Evolutionary conservation across 2,797 vertebrate genomes (phyloP).

Genomic region (Mus minutoides): DNA sequence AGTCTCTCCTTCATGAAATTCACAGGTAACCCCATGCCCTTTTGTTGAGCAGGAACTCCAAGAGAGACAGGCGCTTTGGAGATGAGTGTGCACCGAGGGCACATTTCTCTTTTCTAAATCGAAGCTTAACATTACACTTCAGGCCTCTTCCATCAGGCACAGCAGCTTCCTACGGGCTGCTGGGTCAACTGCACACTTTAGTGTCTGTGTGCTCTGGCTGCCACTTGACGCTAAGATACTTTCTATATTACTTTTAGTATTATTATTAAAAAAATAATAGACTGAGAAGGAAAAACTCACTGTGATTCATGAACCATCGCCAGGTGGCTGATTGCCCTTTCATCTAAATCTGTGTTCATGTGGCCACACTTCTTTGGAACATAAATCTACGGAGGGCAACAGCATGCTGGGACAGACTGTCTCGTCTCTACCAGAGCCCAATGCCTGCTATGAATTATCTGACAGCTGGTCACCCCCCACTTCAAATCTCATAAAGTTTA

Average conservation of each 20-base stretch:
- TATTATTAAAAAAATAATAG: slow-evolving; percentile 63
- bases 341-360: slow-evolving; percentile 79
- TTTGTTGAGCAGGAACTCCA: slow-evolving; percentile 51
- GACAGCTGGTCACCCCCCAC: slow-evolving; percentile 69
- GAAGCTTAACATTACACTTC: background rate
- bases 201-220: background rate
- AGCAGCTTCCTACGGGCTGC: background rate
- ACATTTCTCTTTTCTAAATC: slow-evolving; percentile 64
- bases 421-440: slow-evolving; percentile 67
- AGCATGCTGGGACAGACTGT: slow-evolving; percentile 75
- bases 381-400: slow-evolving; percentile 76
- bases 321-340: slow-evolving; percentile 78
- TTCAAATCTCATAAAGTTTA: slow-evolving; percentile 65
- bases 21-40: background rate
- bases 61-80: slow-evolving; percentile 27
- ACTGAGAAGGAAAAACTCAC: slow-evolving; percentile 66
- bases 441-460: slow-evolving; percentile 55
- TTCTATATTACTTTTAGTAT: slow-evolving; percentile 55
- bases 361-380: slow-evolving; percentile 77
- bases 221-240: background rate
- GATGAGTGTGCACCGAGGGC: background rate
- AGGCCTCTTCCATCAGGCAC: background rate
- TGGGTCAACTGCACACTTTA: slow-evolving; percentile 39
- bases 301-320: slow-evolving; percentile 82
- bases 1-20: slow-evolving; percentile 58